Base-by-base conservation (phyloP, 2,888 invertebrate genomes). In the Volucella inflata region DNA sequence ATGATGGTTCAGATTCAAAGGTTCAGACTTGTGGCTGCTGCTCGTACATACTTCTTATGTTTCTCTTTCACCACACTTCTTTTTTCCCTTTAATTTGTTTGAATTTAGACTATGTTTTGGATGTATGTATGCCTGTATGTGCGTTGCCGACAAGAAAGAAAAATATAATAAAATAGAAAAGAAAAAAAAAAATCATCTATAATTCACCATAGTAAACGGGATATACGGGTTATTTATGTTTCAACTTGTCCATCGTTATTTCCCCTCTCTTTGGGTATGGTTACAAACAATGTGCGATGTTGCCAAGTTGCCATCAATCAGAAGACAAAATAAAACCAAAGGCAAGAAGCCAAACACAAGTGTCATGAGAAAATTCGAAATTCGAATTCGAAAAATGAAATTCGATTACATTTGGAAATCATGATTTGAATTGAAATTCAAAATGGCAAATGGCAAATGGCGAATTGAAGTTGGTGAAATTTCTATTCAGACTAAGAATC, bases 141-240 rank as follows among this genome's bases (percentile, higher is more conserved):
- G 36, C 8, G 21, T 30, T 40, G 50, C 48, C 6, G 64, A 68
- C 64, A 68, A 74, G 42, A 53, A 17, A 55, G 71, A 59, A 30
- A 68, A 57, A 14, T 16, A 8, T 36, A 14, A n/a, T 75, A 72
- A 30, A 30, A 30, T 30, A 30, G 30, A 2, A 21, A 30, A 30
- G 21, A 21, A 30, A 30, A 30, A 30, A 21, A 21, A 21, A 21
- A 30, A 30, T 30, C 4, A 6, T 6, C 30, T 30, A 30, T 30
- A 30, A 30, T 68, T 76, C 80, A 85, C 81, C 81, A 81, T 46
- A 76, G 71, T 67, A 81, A 85, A 85, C 80, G 85, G 81, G 80
- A 75, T 84, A 84, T 79, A 84, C 80, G 64, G 62, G 80, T 80
- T 84, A 83, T 83, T 74, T 83, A 74, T 62, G 51, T 72, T 71